Conservation (phyloP, 2,797 vertebrate genomes). For the Leptodactylus fallax region DNA sequence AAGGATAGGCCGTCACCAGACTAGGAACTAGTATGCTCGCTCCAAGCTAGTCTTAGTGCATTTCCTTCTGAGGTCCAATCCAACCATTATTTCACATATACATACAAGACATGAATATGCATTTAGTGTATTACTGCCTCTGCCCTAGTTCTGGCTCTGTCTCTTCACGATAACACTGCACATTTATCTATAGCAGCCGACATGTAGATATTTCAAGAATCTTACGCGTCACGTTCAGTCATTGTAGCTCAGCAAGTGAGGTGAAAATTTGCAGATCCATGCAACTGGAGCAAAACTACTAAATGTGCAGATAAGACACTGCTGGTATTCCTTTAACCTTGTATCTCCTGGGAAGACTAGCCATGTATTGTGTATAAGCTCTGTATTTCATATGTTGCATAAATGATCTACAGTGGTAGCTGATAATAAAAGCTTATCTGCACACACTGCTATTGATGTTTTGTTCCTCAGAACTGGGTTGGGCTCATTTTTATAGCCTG, state of each 20-base stretch:
- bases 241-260: neutral
- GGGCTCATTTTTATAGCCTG: conserved; percentile 61
- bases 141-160: neutral
- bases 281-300: neutral
- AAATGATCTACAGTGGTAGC: neutral
- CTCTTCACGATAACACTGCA: too few relatives aligned
- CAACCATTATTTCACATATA: too few relatives aligned
- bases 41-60: neutral
- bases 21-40: neutral
- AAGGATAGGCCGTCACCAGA: too few relatives aligned
- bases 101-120: too few relatives aligned
- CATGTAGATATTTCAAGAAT: neutral
- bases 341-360: neutral
- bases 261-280: neutral
- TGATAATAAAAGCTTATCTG: conserved; percentile 24
- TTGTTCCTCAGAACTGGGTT: conserved; percentile 10
- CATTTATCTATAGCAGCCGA: neutral
- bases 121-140: too few relatives aligned
- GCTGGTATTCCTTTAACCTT: neutral
- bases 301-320: neutral
- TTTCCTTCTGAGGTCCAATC: too few relatives aligned
- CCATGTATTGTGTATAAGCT: neutral
- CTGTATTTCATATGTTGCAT: neutral
- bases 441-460: conserved; percentile 23
- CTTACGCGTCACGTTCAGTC: neutral